phyloP scores from a whole-genome alignment of 2,113 vertebrate genomes.

The Emberiza fucata region DNA sequence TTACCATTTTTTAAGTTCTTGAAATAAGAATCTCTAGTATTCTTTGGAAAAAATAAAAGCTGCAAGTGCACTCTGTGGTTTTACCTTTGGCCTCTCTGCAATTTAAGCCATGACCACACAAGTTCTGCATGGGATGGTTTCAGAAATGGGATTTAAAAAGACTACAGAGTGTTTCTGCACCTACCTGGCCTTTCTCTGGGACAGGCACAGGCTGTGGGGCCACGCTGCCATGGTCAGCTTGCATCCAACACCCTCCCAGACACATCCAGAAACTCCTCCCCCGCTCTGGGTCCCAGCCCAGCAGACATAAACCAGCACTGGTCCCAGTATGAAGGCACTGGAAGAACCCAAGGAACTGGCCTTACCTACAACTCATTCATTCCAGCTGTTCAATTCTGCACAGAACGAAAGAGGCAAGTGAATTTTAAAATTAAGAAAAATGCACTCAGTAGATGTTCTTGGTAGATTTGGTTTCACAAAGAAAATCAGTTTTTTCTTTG shows the following conservation, averaged over 20 bases:
- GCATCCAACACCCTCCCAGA: neutral
- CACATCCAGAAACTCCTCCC: neutral
- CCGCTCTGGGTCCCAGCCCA: neutral
- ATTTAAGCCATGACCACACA: fast-evolving
- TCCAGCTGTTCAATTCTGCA: neutral
- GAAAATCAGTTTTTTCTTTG: neutral
- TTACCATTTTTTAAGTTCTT: neutral
- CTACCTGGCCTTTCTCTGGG: neutral
- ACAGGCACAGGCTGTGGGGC: neutral
- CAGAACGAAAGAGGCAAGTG: neutral
- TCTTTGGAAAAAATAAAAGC: neutral
- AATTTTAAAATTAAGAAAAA: neutral
- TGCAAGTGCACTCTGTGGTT: neutral
- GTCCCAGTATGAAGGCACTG: neutral
- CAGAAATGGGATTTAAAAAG: neutral
- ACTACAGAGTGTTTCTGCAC: neutral
- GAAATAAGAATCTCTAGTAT: neutral
- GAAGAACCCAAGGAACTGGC: neutral
- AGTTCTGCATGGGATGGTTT: neutral
- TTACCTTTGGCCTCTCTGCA: neutral
- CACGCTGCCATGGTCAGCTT: fast-evolving
- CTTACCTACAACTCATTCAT: neutral
- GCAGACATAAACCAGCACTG: fast-evolving
- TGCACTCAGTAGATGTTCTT: fast-evolving
- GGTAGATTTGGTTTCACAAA: neutral